Conservation (phyloP, 2,797 vertebrate species). For the Spinus pinus region DNA sequence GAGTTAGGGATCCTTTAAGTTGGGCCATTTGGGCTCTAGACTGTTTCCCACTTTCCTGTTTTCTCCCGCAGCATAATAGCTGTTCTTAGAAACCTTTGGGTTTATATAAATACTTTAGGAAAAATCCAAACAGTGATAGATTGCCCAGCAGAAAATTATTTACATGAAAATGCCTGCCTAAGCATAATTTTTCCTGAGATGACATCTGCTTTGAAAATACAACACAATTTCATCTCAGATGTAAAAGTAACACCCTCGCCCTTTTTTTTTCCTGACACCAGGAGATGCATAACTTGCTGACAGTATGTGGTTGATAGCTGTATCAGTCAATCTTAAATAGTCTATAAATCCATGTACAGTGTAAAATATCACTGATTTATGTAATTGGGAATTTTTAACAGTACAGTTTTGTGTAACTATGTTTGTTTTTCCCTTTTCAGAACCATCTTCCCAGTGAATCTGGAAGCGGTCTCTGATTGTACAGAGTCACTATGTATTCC, state of each 20-base stretch:
- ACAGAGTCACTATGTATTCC: slow-evolving; percentile 4
- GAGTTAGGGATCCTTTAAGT: neutral
- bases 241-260: slow-evolving; percentile 51
- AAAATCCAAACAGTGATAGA: slow-evolving; percentile 36
- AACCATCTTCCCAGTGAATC: neutral
- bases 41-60: neutral
- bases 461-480: neutral
- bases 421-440: slow-evolving; percentile 46
- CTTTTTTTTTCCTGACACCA: slow-evolving; percentile 52
- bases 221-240: slow-evolving; percentile 69
- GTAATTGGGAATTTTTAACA: slow-evolving; percentile 59
- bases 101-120: neutral
- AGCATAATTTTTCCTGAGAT: slow-evolving; percentile 73
- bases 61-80: neutral
- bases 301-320: neutral
- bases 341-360: slow-evolving; percentile 56
- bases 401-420: slow-evolving; percentile 58
- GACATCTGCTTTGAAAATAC: slow-evolving; percentile 72
- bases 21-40: neutral
- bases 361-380: slow-evolving; percentile 62
- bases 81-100: neutral
- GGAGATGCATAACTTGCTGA: slow-evolving; percentile 66
- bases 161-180: slow-evolving; percentile 71
- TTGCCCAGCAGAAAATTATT: slow-evolving; percentile 71
- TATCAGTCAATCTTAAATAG: slow-evolving; percentile 53